phyloP scores from a whole-genome alignment of 2,797 vertebrate species.

The Bryconaethiops microstoma region DNA sequence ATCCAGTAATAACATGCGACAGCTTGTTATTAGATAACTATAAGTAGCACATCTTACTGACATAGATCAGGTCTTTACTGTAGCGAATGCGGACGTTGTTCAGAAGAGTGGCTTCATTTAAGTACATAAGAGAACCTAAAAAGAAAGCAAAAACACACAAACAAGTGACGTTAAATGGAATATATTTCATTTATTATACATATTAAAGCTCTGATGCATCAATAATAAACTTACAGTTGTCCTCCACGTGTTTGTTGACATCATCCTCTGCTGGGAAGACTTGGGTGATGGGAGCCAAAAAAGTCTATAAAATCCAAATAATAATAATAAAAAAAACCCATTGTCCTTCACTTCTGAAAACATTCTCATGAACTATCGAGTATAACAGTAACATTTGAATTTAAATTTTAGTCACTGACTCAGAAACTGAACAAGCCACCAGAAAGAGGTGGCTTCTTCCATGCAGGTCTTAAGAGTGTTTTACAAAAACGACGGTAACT shows the following conservation, averaged over 20 bases:
- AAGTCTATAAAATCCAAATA: slow-evolving; percentile 79
- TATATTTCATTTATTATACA: background rate
- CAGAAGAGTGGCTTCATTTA: slow-evolving; percentile 98
- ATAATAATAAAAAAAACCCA: slow-evolving; percentile 10
- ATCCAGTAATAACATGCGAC: background rate
- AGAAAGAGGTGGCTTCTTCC: background rate
- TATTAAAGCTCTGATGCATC: background rate
- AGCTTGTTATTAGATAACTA: too few relatives aligned
- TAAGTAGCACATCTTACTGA: slow-evolving; percentile 71
- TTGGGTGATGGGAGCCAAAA: slow-evolving; percentile 91
- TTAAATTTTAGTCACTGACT: background rate
- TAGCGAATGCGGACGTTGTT: slow-evolving; percentile 96
- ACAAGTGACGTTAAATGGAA: background rate
- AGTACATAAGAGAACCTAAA: slow-evolving; percentile 96
- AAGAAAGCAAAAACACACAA: slow-evolving; percentile 1
- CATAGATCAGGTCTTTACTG: slow-evolving; percentile 96
- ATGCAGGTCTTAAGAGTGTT: background rate
- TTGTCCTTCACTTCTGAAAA: background rate
- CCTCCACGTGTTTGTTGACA: slow-evolving; percentile 94
- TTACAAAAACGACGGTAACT: background rate
- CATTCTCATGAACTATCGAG: slow-evolving; percentile 9
- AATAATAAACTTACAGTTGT: slow-evolving; percentile 87
- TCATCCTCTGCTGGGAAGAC: slow-evolving; percentile 98
- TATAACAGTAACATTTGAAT: background rate
- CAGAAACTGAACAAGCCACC: background rate